These are phyloP conservation scores for Pseudorectes ferrugineus DNA, from an alignment of 2,113 vertebrate genomes.

Conservation along the genomic window DNA sequence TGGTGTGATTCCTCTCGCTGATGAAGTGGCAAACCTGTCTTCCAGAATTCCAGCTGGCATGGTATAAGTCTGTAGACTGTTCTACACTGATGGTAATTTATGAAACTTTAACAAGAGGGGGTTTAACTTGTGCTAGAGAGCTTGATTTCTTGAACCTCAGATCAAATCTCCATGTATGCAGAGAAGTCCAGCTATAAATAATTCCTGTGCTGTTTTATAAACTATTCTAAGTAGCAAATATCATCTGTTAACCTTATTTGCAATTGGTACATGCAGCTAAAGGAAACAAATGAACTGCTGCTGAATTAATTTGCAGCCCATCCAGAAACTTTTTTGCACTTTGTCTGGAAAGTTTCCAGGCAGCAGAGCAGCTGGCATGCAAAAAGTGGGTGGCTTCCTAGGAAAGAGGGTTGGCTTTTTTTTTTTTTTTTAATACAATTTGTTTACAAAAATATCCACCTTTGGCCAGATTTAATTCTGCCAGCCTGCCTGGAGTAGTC, in stretches of 20 bases:
- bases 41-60: neutral
- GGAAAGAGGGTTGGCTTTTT: neutral
- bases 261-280: constrained; percentile 37
- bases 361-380: constrained; percentile 44
- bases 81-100: neutral
- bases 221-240: constrained; percentile 27
- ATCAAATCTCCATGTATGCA: neutral
- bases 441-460: neutral
- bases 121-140: neutral
- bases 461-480: neutral
- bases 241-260: constrained; percentile 49
- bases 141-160: neutral
- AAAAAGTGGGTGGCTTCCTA: constrained; percentile 40
- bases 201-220: constrained; percentile 30
- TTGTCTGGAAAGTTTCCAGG: constrained; percentile 57
- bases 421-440: neutral
- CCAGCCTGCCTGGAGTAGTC: neutral
- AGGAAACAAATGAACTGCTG: constrained; percentile 52
- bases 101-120: neutral
- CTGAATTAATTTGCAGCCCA: constrained; percentile 57
- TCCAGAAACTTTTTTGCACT: constrained; percentile 58
- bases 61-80: neutral
- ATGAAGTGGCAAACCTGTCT: neutral
- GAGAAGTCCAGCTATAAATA: constrained; percentile 15
- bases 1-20: neutral